Base-by-base conservation (phyloP, 2,113 vertebrate species). In the Laticauda laticaudata region DNA sequence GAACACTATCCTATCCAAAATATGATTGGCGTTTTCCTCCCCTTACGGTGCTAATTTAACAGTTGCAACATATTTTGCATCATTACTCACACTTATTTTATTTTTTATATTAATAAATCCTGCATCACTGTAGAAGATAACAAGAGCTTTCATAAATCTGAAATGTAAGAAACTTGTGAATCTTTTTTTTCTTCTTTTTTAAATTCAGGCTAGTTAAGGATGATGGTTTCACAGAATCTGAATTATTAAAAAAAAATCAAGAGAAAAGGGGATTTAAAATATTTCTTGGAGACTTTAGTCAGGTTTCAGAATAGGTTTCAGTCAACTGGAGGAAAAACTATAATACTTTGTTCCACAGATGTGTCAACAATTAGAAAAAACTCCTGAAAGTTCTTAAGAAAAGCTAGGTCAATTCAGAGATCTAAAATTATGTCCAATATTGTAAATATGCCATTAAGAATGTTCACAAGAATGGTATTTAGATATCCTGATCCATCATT, bases 231-330 rank as follows among this genome's bases (percentile, higher is more conserved):
- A 92, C 94, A 96, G 94, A 96, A 96, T 96, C 95, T 34, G 64
- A 92, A 86, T 91, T 93, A 93, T 88, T 51, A 1, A 51, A 24
- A 95, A 55, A 61, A 91, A 94, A 91, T 92, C 93, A 92, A 57
- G 92, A 87, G 95, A 94, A 97, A 95, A 91, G 87, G 14, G 3
- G 48, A 64, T 94, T 97, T 97, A 94, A 96, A 95, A 96, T 94
- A 93, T 90, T 93, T 90, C 87, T 81, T 86, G 86, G 88, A 96
- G 94, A 88, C 90, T 96, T 94, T 94, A 97, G 96, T 93, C 88
- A 95, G 93, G 92, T 96, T 96, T 94, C 0, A 10, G 92, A 88
- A 92, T 96, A 95, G 88, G 95, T 95, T 97, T 96, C 94, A 97
- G 96, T 43, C 81, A 56, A 90, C 81, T 95, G 93, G 93, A 5